Percentiles rank a stretch among this genome's conserved stretches.
Conservation (phyloP, 1,140 invertebrate species). For the Drosophila kikkawai region DNA sequence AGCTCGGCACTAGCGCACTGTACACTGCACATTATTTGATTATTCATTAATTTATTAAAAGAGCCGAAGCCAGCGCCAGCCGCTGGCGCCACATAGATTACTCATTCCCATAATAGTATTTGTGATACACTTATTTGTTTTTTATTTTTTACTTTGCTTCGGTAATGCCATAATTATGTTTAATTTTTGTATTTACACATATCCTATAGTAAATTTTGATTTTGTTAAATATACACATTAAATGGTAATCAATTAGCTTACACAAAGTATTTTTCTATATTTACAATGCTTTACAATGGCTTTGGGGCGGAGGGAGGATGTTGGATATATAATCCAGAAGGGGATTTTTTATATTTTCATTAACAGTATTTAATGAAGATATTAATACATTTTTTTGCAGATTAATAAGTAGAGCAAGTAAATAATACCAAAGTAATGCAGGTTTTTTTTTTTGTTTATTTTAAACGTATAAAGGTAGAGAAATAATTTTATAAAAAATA, state of each 20-base stretch:
- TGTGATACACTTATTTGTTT: constrained; percentile 24
- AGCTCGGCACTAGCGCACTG: constrained; percentile 30
- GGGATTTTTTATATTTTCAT: constrained; percentile 27
- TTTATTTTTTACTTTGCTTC: constrained; percentile 9
- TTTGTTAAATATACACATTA: constrained; percentile 70
- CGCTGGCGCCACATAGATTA: constrained; percentile 40
- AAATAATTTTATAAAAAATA: not conserved
- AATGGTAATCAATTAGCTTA: constrained; percentile 56
- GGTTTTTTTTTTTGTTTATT: not conserved
- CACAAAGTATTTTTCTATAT: constrained; percentile 31
- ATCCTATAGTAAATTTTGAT: constrained; percentile 58
- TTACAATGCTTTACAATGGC: constrained; percentile 42
- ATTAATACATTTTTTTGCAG: not conserved
- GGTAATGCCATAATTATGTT: constrained; percentile 52
- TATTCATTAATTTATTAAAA: constrained; percentile 67
- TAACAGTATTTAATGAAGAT: constrained; percentile 34
- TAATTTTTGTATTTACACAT: constrained; percentile 65
- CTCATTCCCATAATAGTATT: constrained; percentile 18
- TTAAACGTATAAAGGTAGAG: not conserved
- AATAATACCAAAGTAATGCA: not conserved
- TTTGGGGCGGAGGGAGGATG: not conserved
- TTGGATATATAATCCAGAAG: not conserved
- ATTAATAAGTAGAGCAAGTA: not conserved
- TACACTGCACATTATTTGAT: constrained; percentile 58
- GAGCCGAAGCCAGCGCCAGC: constrained; percentile 39